These are phyloP conservation scores for Lampris megalopsis DNA, from an alignment of 2,113 vertebrate species.

Conservation along the genomic window DNA sequence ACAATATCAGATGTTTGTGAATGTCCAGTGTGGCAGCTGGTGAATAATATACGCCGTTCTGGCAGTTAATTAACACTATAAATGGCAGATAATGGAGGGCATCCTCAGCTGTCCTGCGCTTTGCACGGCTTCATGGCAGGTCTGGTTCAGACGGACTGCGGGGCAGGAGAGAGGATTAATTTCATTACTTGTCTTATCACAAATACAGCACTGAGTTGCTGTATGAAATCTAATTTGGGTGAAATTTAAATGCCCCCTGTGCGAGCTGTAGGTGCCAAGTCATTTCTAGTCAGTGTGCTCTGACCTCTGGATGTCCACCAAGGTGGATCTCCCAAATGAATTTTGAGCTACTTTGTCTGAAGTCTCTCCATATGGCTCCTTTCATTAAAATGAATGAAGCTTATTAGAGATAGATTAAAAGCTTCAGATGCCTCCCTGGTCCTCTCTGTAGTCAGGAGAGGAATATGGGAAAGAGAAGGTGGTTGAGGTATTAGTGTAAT, in stretches of 20 bases:
- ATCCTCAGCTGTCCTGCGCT: constrained; percentile 38
- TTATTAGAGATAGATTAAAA: constrained; percentile 74
- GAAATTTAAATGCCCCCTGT: constrained; percentile 34
- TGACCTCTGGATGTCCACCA: constrained; percentile 72
- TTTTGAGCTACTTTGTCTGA: constrained; percentile 51
- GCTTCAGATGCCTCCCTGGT: constrained; percentile 67
- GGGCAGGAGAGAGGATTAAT: constrained; percentile 38
- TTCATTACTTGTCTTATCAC: constrained; percentile 28
- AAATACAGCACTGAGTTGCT: constrained; percentile 19
- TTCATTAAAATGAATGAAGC: constrained; percentile 75
- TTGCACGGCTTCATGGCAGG: constrained; percentile 4
- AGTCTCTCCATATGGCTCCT: constrained; percentile 69
- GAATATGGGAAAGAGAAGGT: constrained; percentile 46
- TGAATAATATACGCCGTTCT: constrained; percentile 35
- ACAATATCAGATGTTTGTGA: constrained; percentile 61
- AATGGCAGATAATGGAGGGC: constrained; percentile 39
- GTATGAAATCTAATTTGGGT: constrained; percentile 35
- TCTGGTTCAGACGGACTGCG: constrained; percentile 10
- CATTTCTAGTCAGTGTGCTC: constrained; percentile 37
- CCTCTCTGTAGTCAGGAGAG: constrained; percentile 34
- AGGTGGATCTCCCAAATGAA: constrained; percentile 55
- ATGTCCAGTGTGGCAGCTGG: constrained; percentile 34
- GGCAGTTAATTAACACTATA: constrained; percentile 36
- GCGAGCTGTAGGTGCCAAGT: constrained; percentile 18
- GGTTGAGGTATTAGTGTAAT: constrained; percentile 64